Percentiles rank a stretch among this genome's conserved stretches.
phyloP scores from a whole-genome alignment of 2,888 invertebrate genomes.

The Thereva unica region DNA sequence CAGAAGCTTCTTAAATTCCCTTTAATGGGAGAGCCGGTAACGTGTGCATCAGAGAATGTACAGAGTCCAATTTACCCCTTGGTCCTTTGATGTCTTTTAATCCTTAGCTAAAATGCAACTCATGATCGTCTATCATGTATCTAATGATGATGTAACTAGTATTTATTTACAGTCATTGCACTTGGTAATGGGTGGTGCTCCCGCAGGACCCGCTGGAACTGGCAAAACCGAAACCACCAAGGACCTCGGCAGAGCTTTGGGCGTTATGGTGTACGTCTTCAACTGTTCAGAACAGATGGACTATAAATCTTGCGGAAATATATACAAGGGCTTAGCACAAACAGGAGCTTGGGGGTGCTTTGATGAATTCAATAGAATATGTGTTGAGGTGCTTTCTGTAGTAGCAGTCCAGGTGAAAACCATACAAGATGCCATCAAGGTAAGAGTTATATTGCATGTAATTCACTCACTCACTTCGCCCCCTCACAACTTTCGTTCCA shows the following conservation, averaged over 20 bases:
- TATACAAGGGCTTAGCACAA: constrained; percentile 92
- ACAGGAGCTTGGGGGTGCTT: constrained; percentile 98
- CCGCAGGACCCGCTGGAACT: constrained; percentile 94
- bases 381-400: constrained; percentile 95
- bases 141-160: too few species aligned
- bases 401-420: constrained; percentile 93
- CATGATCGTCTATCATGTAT: constrained; percentile 22
- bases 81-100: too few species aligned
- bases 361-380: constrained; percentile 96
- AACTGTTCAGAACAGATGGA: constrained; percentile 99
- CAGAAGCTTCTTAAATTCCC: too few species aligned
- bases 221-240: constrained; percentile 98
- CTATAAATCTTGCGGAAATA: constrained; percentile 93
- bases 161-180: constrained; percentile 69
- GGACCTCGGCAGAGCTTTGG: constrained; percentile 93
- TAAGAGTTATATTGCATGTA: constrained; percentile 46
- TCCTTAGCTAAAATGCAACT: too few species aligned
- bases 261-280: constrained; percentile 96
- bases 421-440: constrained; percentile 86
- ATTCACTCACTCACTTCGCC: not conserved
- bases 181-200: constrained; percentile 95
- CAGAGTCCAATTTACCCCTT: too few species aligned
- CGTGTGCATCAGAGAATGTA: too few species aligned
- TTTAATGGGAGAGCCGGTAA: too few species aligned
- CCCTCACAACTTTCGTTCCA: constrained; percentile 41